These are phyloP conservation scores for Andrena trimmerana DNA, from an alignment of 2,888 invertebrate genomes.

Conservation along the genomic window DNA sequence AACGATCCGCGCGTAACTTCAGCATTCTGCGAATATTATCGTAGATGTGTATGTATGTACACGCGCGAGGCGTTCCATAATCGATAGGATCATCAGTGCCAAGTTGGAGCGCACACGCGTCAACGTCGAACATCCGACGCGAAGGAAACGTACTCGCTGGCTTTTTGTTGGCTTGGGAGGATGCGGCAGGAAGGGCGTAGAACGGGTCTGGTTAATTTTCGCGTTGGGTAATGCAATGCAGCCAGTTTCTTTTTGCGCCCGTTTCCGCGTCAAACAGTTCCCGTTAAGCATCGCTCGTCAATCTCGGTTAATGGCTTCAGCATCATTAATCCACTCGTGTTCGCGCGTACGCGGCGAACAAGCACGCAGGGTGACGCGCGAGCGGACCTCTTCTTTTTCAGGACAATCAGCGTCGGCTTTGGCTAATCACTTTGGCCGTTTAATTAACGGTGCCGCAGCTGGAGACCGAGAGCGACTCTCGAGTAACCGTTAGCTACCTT, in stretches of 20 bases:
- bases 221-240: conserved; percentile 17
- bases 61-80: neutral
- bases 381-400: conserved; percentile 7
- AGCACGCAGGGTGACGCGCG: conserved; percentile 3
- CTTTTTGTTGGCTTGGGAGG: conserved; percentile 19
- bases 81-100: conserved; percentile 31
- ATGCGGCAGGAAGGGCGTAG: conserved; percentile 19
- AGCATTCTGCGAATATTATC: conserved; percentile 15
- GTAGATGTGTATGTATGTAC: neutral
- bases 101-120: conserved; percentile 44
- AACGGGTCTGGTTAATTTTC: conserved; percentile 47
- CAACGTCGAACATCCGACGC: conserved; percentile 12
- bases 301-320: conserved; percentile 40
- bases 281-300: conserved; percentile 53
- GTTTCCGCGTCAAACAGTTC: conserved; percentile 43
- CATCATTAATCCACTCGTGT: conserved; percentile 40
- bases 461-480: neutral
- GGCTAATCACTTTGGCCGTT: conserved; percentile 50
- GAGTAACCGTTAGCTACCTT: conserved; percentile 36
- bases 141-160: conserved; percentile 26
- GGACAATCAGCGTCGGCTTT: conserved; percentile 21
- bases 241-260: neutral
- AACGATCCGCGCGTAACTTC: neutral
- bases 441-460: conserved; percentile 54
- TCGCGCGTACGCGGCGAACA: neutral